Base-by-base conservation (phyloP, 2,113 vertebrate species). In the Salvelinus fontinalis region DNA sequence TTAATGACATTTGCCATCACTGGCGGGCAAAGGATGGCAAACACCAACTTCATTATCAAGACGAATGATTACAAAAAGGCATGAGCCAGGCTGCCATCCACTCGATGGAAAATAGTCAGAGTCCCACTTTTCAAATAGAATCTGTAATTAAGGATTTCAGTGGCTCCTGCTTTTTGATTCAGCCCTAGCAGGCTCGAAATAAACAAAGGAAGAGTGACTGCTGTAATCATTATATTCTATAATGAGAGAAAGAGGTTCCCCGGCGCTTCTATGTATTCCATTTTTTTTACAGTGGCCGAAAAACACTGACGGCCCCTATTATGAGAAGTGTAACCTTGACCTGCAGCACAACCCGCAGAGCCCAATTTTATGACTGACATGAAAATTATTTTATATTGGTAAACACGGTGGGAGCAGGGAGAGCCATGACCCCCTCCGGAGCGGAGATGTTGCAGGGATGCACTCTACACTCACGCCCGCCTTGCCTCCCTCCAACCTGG, bases 1-100 rank as follows among this genome's bases (percentile, higher is more conserved):
- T 85, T 92, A 91, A 90, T 90, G 91, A 83, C 87, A 85, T 85
- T 80, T 81, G 82, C 85, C 79, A 89, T 90, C 84, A 87, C 83
- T 84, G 81, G 73, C 65, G 79, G 88, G 85, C 81, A 76, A 85
- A 84, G 20, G 29, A 59, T 24, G 59, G 31, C 27, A 29, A 75
- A 67, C 65, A 66, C 34, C 22, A 82, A 86, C 75, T 76, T 87
- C 89, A 89, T 92, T 90, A 91, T 71, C 71, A 62, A 76, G 71
- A 83, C 75, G 78, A 60, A 75, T 84, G 85, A 70, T 48, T 85
- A 81, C 82, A 84, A 84, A 84, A 86, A 88, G 75, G 78, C 65
- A 80, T 66, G 26, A 81, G 75, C 60, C 59, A 75, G 72, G 84
- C 89, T 76, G 81, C 81, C 86, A 88, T 88, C 85, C 79, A 81